Evolutionary conservation across 1,140 invertebrate genomes (phyloP), one percentile per base, ranked within the genome.

Genomic region (Achatina immaculata): DNA sequence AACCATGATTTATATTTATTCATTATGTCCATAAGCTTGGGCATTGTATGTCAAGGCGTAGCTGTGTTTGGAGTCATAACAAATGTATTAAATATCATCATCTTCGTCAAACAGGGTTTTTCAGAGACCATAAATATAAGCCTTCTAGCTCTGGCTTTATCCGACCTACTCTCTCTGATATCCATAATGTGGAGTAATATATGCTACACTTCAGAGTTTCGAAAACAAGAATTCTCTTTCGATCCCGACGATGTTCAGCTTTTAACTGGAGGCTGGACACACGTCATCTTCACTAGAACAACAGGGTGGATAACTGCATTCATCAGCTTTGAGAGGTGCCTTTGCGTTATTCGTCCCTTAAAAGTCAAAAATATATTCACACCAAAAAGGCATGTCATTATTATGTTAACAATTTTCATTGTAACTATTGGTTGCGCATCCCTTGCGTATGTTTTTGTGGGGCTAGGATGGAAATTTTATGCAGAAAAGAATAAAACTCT

Each of bases 281-380:
- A 73, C 24, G 71, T 40, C 4, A 73, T 73, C 24, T 73, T 73
- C 34, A 45, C 42, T 7, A 6, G 71, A 16, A 73, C 42, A 1
- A 45, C 71, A 6, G 38, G 71, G 34, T 73, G 71, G 71, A 73
- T 73, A 21, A 73, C 71, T 1, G 42, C 40, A 1, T 73, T 73
- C 28, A 48, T 73, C 43, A 73, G 38, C 9, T 51, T 73, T 28
- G 43, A 73, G 43, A 24, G 71, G 48, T 73, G 71, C 28, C 2
- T 73, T 0, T 73, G 71, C 34, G 43, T 73, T 21, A 48, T 48
- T 7, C 43, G 24, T 19, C 71, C 71, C 7, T 31, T 73, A 11
- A 73, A 48, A 45, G 71, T 73, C 19, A 73, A 51, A 48, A 40
- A 73, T 24, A 45, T 73, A 6, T 43, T 73, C 43, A 73, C 71